Base-by-base conservation (phyloP, 2,888 invertebrate species). In the Lepidocyrtoides sp. region DNA sequence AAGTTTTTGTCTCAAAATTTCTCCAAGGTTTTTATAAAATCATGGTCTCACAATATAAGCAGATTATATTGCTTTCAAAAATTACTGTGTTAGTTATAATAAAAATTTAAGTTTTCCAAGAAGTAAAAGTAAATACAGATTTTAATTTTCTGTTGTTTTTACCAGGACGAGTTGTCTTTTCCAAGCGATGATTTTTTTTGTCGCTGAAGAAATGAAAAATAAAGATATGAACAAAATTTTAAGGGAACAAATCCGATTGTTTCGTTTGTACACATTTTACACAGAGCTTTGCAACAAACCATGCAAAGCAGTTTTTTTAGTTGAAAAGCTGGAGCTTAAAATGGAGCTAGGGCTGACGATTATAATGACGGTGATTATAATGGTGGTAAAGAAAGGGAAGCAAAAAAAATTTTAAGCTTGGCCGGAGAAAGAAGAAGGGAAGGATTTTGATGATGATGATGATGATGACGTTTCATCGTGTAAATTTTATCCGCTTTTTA, bases 401-500 rank as follows among this genome's bases (percentile, higher is more conserved):
- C 2, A 12, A 48, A 48, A 12, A 7, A 26, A 60, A 23, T 26
- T 26, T 26, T 60, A 20, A n/a, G 51, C 51, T 51, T 12, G 14
- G 51, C 20, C 54, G n/a, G 17, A 17, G 17, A 57, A 20, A 57
- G 54, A 57, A 57, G 20, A 20, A 3, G 2, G 51, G 51, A 3
- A n/a, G 57, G 17, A 8, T 4, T 41, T 8, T 41, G 48, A 60
- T 10, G 29, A 83, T 0, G 63, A 66, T 44, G 60, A 69, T 36
- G 66, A 36, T 69, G 32, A 17, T 14, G 20, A 5, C 2, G 2
- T 17, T 20, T 69, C n/a, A 8, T 4, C 57, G 63, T 63, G 63
- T 63, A 63, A 63, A 63, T 63, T 69, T 69, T 79, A 77, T 85
- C 75, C 41, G 20, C 36, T 54, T 85, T 87, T 87, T 63, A 81